Evolutionary conservation across 2,888 invertebrate species (phyloP).

Genomic region (Tenthredo notha): DNA sequence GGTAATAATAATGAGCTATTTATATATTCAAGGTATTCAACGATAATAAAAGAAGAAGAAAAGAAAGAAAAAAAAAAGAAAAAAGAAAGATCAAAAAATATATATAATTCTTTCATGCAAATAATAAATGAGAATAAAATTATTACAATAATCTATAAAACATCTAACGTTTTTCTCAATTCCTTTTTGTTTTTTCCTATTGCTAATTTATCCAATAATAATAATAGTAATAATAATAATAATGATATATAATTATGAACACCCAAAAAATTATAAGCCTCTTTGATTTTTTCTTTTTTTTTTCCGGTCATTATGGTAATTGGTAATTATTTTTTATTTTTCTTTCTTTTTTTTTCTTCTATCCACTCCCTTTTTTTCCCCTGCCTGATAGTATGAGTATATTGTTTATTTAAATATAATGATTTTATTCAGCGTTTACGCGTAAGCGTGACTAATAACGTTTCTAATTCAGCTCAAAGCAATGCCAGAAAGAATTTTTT

Average conservation of each 20-base stretch:
- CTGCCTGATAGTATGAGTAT: constrained; percentile 7
- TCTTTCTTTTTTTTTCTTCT: not conserved
- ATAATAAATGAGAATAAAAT: constrained; percentile 42
- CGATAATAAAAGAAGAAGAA: not conserved
- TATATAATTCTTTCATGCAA: constrained; percentile 23
- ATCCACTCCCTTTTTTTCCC: constrained; percentile 14
- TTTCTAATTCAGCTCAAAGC: constrained; percentile 27
- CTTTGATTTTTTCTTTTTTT: not conserved
- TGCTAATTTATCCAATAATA: not conserved
- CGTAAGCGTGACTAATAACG: constrained; percentile 37
- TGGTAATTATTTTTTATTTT: not conserved
- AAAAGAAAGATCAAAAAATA: not conserved
- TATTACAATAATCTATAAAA: constrained; percentile 45
- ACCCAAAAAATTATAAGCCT: not conserved
- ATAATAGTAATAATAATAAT: not conserved
- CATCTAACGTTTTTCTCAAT: not conserved
- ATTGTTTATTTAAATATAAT: constrained; percentile 25
- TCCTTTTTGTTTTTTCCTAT: not conserved
- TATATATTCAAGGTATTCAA: constrained; percentile 15
- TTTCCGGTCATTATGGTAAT: not conserved
- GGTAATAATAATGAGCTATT: constrained; percentile 35
- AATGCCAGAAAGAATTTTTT: not conserved
- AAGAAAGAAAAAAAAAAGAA: not conserved
- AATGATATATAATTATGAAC: not conserved
- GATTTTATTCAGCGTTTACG: constrained; percentile 42